phyloP scores from a whole-genome alignment of 2,113 vertebrate genomes.

The Calonectris borealis region DNA sequence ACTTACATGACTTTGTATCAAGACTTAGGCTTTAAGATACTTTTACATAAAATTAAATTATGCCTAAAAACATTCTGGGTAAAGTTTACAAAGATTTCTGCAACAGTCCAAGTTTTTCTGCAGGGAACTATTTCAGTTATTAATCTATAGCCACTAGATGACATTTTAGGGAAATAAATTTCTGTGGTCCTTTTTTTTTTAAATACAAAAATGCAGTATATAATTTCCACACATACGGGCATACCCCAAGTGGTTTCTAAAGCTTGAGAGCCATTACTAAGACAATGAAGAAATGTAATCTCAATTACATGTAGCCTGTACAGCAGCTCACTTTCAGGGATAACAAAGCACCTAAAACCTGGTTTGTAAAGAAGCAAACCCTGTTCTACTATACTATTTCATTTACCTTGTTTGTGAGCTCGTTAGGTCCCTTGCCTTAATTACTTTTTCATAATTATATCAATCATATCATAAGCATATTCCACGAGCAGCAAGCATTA shows the following conservation, averaged over 20 bases:
- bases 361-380: background rate
- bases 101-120: background rate
- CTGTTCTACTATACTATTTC: background rate
- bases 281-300: background rate
- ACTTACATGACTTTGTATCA: background rate
- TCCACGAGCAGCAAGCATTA: background rate
- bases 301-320: background rate
- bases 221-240: background rate
- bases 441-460: background rate
- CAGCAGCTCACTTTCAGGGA: background rate
- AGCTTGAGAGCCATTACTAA: background rate
- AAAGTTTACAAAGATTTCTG: background rate
- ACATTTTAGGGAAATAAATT: background rate
- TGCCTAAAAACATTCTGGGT: background rate
- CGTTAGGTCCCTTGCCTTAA: background rate
- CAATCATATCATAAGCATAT: background rate
- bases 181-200: fast-evolving
- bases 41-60: background rate
- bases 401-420: background rate
- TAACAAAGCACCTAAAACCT: background rate
- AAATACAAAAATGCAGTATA: background rate
- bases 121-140: background rate
- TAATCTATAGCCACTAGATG: background rate
- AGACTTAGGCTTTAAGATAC: background rate
- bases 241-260: background rate